phyloP scores from a whole-genome alignment of 2,113 vertebrate species.

The Percina caprodes region DNA sequence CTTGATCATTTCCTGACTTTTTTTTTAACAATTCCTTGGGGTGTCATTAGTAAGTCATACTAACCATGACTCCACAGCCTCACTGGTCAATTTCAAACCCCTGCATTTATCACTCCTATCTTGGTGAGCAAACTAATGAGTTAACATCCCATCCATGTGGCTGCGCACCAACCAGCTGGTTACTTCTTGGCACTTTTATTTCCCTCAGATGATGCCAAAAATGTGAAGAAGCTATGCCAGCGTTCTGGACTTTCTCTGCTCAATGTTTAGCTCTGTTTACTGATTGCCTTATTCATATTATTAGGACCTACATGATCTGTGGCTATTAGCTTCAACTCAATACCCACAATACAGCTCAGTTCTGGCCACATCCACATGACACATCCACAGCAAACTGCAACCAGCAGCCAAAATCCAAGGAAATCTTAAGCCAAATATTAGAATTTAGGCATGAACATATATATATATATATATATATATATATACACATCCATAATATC shows the following conservation, averaged over 20 bases:
- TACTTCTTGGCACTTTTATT: conserved; percentile 23
- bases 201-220: conserved; percentile 11
- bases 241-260: conserved; percentile 24
- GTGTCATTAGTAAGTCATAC: background rate
- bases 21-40: background rate
- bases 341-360: background rate
- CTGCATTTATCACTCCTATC: background rate
- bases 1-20: background rate
- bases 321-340: background rate
- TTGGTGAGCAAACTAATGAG: conserved; percentile 15
- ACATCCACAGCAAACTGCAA: background rate
- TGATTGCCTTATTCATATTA: conserved; percentile 12
- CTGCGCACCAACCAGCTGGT: conserved; percentile 25
- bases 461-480: too few relatives aligned
- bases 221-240: conserved; percentile 10
- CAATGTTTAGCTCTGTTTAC: conserved; percentile 15
- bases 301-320: background rate
- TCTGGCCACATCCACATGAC: background rate
- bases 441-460: background rate
- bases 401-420: background rate
- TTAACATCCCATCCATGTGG: conserved; percentile 1
- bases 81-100: background rate
- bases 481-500: background rate
- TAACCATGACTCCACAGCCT: background rate
- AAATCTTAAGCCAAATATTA: background rate